Conservation (phyloP, 2,888 invertebrate genomes). For the Barypeithes pellucidus region DNA sequence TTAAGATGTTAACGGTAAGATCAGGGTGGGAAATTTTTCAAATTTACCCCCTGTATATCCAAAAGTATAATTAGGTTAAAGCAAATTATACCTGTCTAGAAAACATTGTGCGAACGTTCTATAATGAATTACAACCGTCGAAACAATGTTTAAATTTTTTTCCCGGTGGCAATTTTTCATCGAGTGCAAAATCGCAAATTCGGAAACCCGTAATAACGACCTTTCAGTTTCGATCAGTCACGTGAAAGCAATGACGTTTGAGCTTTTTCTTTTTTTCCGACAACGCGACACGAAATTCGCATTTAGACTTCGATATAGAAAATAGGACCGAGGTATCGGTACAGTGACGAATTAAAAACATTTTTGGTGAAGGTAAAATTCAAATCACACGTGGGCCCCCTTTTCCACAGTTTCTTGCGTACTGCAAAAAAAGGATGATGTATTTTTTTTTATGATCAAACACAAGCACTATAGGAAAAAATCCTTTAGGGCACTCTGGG, state of each 20-base stretch:
- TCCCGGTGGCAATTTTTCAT: background rate
- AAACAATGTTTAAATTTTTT: background rate
- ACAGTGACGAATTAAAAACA: conserved; percentile 28
- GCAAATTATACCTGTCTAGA: too few species aligned
- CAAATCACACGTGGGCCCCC: background rate
- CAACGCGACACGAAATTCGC: conserved; percentile 37
- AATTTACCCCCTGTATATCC: too few species aligned
- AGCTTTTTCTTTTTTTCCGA: conserved; percentile 33
- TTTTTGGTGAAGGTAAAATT: background rate
- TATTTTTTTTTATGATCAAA: too few species aligned
- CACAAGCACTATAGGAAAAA: too few species aligned
- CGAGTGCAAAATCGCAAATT: conserved; percentile 7
- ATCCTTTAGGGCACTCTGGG: too few species aligned
- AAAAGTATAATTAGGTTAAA: too few species aligned
- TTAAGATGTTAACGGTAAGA: too few species aligned
- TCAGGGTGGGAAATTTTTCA: too few species aligned
- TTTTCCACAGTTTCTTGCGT: too few species aligned
- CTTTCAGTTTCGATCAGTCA: conserved; percentile 33
- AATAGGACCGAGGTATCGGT: conserved; percentile 26
- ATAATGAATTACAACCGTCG: background rate
- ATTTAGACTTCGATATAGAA: conserved; percentile 37
- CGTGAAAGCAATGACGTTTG: conserved; percentile 40
- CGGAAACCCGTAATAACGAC: conserved; percentile 21
- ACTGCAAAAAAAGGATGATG: too few species aligned
- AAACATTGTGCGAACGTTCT: too few species aligned